These are phyloP conservation scores for Cuniculus paca DNA, from an alignment of 2,797 vertebrate species.

Conservation along the genomic window DNA sequence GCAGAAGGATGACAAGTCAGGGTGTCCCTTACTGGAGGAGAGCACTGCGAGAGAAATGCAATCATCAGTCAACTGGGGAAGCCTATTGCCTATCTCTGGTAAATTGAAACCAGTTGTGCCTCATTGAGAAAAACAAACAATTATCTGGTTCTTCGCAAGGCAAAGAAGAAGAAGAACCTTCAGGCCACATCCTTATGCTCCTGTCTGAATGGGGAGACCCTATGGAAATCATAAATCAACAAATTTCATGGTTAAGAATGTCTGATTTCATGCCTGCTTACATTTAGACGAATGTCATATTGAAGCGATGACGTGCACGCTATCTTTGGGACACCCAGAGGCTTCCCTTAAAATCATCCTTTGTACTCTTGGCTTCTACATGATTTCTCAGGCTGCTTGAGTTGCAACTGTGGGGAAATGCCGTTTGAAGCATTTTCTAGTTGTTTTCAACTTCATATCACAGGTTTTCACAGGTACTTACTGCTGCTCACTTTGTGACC, in stretches of 20 bases:
- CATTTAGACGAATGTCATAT: constrained; percentile 62
- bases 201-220: constrained; percentile 48
- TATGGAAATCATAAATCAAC: constrained; percentile 78
- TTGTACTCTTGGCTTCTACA: not conserved
- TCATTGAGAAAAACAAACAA: constrained; percentile 61
- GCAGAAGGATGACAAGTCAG: not conserved
- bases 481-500: not conserved
- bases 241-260: constrained; percentile 77
- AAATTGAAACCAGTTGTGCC: constrained; percentile 65
- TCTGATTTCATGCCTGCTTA: constrained; percentile 76
- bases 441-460: not conserved
- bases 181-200: constrained; percentile 57
- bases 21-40: not conserved
- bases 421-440: not conserved
- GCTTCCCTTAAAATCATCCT: not conserved
- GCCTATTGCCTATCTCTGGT: constrained; percentile 12
- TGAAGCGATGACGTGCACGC: constrained; percentile 17
- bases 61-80: not conserved
- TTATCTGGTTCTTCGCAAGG: constrained; percentile 67
- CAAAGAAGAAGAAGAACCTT: constrained; percentile 47
- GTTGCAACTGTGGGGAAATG: not conserved
- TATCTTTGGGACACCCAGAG: not conserved
- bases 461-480: not conserved
- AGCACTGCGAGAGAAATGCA: not conserved
- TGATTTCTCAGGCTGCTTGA: constrained; percentile 16